phyloP scores from a whole-genome alignment of 2,888 invertebrate species.

The Pandemis cinnamomeana region DNA sequence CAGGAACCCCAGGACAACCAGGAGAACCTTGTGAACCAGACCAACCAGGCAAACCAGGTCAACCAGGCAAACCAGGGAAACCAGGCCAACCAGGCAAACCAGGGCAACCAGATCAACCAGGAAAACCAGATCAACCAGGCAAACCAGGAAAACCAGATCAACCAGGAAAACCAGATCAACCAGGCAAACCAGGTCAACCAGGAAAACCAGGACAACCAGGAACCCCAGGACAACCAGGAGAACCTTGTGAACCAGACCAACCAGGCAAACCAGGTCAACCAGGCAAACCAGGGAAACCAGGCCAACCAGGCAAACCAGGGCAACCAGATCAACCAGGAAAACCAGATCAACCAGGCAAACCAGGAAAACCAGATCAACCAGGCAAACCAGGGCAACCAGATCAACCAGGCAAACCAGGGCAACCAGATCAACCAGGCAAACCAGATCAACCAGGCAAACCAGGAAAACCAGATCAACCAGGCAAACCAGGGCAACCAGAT shows the following conservation, averaged over 20 bases:
- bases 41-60: background rate
- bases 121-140: too few species aligned
- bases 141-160: background rate
- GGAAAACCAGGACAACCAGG: background rate
- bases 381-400: too few species aligned
- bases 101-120: background rate
- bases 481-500: too few species aligned
- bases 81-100: background rate
- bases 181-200: background rate
- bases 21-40: background rate
- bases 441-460: too few species aligned
- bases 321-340: background rate
- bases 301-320: background rate
- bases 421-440: background rate
- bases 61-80: background rate
- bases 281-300: background rate
- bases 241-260: background rate
- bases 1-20: background rate
- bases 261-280: background rate
- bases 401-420: too few species aligned
- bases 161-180: background rate
- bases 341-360: background rate
- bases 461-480: too few species aligned
- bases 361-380: background rate
- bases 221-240: conserved; percentile 1